Evolutionary conservation across 2,888 invertebrate genomes (phyloP).

Genomic region (Scaptomyza cyrtandrae): DNA sequence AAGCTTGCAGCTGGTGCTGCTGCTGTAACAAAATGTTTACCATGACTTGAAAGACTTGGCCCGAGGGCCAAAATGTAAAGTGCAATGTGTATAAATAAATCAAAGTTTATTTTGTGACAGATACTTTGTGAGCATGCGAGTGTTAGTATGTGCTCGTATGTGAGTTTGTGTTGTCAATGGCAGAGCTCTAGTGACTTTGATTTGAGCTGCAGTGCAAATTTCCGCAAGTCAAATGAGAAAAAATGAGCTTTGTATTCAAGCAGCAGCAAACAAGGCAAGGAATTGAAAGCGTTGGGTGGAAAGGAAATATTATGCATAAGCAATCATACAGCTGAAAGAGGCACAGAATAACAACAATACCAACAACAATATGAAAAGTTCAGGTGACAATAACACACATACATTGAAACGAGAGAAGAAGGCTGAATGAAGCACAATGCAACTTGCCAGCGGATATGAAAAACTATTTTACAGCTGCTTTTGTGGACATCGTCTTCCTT

Average conservation of each 20-base stretch:
- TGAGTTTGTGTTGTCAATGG: conserved; percentile 42
- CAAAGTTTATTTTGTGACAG: conserved; percentile 76
- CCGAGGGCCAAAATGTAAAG: conserved; percentile 44
- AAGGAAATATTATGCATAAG: conserved; percentile 68
- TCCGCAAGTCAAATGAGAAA: conserved; percentile 71
- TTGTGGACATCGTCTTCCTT: conserved; percentile 46
- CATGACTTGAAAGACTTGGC: conserved; percentile 62
- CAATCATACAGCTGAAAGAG: conserved; percentile 64
- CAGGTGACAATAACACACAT: conserved; percentile 63
- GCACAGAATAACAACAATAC: conserved; percentile 24
- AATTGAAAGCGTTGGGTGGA: not conserved
- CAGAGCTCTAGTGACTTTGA: conserved; percentile 60
- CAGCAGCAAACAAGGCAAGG: conserved; percentile 1
- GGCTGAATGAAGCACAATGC: conserved; percentile 56
- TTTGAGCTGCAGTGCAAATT: conserved; percentile 64
- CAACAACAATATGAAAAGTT: conserved; percentile 11
- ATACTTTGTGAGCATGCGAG: conserved; percentile 40
- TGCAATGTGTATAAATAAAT: conserved; percentile 73
- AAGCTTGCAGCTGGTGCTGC: conserved; percentile 16
- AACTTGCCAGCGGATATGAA: conserved; percentile 75
- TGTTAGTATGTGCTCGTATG: conserved; percentile 5
- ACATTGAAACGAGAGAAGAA: conserved; percentile 18
- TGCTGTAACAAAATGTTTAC: conserved; percentile 49
- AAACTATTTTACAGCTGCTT: conserved; percentile 78
- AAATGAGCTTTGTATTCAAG: conserved; percentile 57